Evolutionary conservation across 92 coral and sea anemone genomes (phyloP), one percentile per base, ranked within the genome.

Genomic region (Zoanthus solanderi): DNA sequence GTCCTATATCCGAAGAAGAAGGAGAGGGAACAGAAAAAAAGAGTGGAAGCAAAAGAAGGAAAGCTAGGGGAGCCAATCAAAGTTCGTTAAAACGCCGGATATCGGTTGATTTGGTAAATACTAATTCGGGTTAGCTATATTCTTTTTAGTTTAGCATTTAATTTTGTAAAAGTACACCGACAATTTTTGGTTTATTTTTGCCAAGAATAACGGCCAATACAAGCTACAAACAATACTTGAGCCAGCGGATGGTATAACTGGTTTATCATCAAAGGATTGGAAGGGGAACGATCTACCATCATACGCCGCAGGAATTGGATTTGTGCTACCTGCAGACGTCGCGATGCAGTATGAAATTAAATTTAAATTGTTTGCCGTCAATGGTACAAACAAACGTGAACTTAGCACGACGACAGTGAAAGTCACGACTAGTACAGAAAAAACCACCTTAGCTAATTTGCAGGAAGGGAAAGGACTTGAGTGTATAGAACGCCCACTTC

Each of bases 311-410:
- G 85, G 85, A 42, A 13, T 81, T 18, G 85, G 85, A 9, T 81
- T 66, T 47, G 75, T 81, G 63, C 85, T 81, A 1, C 85, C 85
- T 66, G 85, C 85, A 12, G 85, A 81, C 85, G 65, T 81, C 75
- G 47, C 85, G 2, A 81, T 81, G 85, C 60, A 45, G 57, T 81
- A 81, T 47, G 9, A 81, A 16, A 73, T 81, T 5, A 81, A 58
- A 15, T 5, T 81, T 5, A 81, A 81, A 37, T 75, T 81, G 54
- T 46, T 65, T 14, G 47, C 75, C 5, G 4, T 46, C 23, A 52
- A 65, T 31, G 85, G 46, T n/a, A 32, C 63, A 81, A 29, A 67
- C 44, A 67, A 80, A 45, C 58, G 18, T 9, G 18, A 23, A 17
- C 7, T 66, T 5, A 10, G 45, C 42, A 63, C 60, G 0, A 13